These are phyloP conservation scores for Asobara japonica DNA, from an alignment of 1,140 invertebrate genomes.

Conservation along the genomic window DNA sequence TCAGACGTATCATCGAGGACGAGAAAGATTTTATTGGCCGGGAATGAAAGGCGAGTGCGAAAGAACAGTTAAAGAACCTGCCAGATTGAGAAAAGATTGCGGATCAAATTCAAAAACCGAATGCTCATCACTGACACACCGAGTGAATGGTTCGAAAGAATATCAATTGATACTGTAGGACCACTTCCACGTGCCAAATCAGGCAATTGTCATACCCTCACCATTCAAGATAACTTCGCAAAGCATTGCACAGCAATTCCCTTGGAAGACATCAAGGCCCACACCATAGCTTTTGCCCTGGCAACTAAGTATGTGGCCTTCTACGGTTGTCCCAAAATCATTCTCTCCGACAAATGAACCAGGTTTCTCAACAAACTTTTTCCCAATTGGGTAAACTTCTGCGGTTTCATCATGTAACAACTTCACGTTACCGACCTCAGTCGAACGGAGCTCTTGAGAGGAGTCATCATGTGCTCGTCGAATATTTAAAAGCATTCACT, in stretches of 20 bases:
- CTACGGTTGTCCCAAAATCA: slow-evolving; percentile 45
- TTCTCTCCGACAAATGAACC: slow-evolving; percentile 49
- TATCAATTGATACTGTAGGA: slow-evolving; percentile 48
- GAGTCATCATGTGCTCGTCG: too few relatives aligned
- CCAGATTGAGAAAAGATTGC: background rate
- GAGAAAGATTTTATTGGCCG: background rate
- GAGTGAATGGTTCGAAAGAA: slow-evolving; percentile 30
- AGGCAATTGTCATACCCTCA: slow-evolving; percentile 49
- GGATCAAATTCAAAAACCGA: slow-evolving; percentile 14
- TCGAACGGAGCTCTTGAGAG: slow-evolving; percentile 36
- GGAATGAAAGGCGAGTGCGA: too few relatives aligned
- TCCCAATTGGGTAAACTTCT: background rate
- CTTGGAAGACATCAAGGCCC: too few relatives aligned
- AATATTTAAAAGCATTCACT: too few relatives aligned
- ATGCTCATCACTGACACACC: slow-evolving; percentile 41
- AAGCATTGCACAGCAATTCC: too few relatives aligned
- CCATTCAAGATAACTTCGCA: slow-evolving; percentile 49
- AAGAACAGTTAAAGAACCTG: background rate
- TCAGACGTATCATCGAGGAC: background rate
- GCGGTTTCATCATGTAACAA: slow-evolving; percentile 26
- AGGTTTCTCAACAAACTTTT: slow-evolving; percentile 38
- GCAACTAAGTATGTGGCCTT: slow-evolving; percentile 39
- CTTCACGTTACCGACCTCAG: slow-evolving; percentile 42
- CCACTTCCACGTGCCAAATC: slow-evolving; percentile 38
- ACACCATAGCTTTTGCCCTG: too few relatives aligned